Percentiles rank a stretch among this genome's conserved stretches.
Evolutionary conservation across 1,140 invertebrate species (phyloP).

Genomic region (Calliphora vicina): DNA sequence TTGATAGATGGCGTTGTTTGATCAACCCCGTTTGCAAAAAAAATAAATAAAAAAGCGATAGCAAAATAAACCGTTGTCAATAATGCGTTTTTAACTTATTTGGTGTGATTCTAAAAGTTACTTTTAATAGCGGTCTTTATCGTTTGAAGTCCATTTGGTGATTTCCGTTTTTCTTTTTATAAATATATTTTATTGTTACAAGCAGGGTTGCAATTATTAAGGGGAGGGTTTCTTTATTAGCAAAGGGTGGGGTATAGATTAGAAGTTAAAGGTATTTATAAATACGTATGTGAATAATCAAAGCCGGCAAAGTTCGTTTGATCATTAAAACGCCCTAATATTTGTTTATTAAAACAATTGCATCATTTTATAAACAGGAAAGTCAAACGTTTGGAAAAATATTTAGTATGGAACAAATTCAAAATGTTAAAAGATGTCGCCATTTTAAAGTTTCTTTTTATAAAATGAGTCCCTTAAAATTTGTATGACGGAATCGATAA

Average conservation of each 20-base stretch:
- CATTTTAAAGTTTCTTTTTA: too few species aligned
- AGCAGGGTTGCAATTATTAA: background rate
- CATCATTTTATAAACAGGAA: too few species aligned
- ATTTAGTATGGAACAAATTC: too few species aligned
- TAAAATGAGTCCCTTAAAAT: too few species aligned
- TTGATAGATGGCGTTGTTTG: conserved; percentile 30
- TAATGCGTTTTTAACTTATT: background rate
- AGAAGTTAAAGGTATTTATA: background rate
- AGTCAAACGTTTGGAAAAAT: too few species aligned
- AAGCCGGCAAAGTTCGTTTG: background rate
- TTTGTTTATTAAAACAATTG: too few species aligned
- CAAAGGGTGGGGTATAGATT: background rate
- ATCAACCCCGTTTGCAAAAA: background rate
- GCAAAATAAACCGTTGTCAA: conserved; percentile 5
- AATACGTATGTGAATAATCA: background rate
- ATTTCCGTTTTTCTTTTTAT: background rate
- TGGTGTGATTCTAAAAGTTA: background rate
- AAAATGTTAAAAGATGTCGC: too few species aligned
- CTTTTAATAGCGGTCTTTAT: background rate
- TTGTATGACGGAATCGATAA: too few species aligned
- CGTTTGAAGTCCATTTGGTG: conserved; percentile 12
- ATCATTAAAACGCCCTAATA: background rate
- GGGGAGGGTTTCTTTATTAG: background rate
- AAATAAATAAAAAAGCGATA: background rate
- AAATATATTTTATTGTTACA: background rate